Percentiles rank a stretch among this genome's conserved stretches.
Evolutionary conservation across 1,140 invertebrate genomes (phyloP).

Genomic region (Nilaparvata lugens): DNA sequence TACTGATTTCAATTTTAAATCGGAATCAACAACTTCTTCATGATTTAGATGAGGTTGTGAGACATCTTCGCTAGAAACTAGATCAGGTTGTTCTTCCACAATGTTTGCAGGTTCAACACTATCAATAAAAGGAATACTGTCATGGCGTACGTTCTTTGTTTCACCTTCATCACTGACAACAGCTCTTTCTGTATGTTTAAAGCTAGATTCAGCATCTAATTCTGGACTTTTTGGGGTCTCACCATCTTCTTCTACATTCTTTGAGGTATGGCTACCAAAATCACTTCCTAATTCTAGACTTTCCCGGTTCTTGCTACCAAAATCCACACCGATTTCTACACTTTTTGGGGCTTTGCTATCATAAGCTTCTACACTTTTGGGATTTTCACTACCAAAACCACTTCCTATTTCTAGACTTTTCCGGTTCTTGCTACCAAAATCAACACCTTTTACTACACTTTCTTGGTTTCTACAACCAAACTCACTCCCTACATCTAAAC

Average conservation of each 20-base stretch:
- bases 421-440: conserved; percentile 1
- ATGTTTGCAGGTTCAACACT: background rate
- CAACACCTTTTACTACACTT: background rate
- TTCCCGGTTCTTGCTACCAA: conserved; percentile 1
- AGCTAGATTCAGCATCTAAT: background rate
- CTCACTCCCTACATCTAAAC: conserved; percentile 3
- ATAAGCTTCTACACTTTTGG: background rate
- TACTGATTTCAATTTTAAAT: too few relatives aligned
- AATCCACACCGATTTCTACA: too few relatives aligned
- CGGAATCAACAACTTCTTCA: too few relatives aligned
- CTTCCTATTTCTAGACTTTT: background rate
- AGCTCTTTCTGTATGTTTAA: background rate
- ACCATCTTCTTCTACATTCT: background rate
- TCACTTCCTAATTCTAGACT: conserved; percentile 10
- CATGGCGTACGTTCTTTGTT: conserved; percentile 2
- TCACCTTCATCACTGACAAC: conserved; percentile 29
- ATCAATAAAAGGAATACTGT: conserved; percentile 1
- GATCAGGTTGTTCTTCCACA: background rate
- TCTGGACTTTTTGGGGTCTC: background rate
- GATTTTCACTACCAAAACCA: background rate
- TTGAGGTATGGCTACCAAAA: background rate
- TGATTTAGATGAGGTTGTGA: too few relatives aligned
- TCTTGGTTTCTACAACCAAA: background rate
- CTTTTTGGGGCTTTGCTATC: too few relatives aligned
- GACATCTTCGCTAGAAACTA: too few relatives aligned